These are phyloP conservation scores for Onthophagus sagittarius DNA, from an alignment of 2,888 invertebrate species.

Conservation along the genomic window DNA sequence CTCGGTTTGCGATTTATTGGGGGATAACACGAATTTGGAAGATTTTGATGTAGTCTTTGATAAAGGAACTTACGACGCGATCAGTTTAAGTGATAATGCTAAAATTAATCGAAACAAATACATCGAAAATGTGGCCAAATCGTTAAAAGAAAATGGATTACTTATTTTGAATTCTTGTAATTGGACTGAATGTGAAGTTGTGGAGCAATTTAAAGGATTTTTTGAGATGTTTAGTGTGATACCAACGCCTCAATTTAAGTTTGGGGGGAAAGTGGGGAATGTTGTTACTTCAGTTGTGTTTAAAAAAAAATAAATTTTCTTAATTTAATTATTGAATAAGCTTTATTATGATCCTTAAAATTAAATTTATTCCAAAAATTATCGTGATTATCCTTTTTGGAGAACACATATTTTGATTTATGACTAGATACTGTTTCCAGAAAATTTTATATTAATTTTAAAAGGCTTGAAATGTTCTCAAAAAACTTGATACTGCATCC, in stretches of 20 bases:
- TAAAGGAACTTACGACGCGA: constrained; percentile 90
- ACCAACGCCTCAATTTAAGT: constrained; percentile 81
- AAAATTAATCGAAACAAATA: constrained; percentile 63
- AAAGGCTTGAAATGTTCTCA: too few species aligned
- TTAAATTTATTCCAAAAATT: background rate
- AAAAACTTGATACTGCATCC: too few species aligned
- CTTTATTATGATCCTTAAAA: constrained; percentile 14
- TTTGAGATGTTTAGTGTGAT: constrained; percentile 63
- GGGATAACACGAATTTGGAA: constrained; percentile 37
- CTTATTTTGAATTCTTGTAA: constrained; percentile 93
- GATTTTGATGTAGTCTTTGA: constrained; percentile 63
- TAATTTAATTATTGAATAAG: background rate
- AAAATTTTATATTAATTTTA: too few species aligned
- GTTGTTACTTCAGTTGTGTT: constrained; percentile 74
- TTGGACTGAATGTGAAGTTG: constrained; percentile 85
- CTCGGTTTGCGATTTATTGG: constrained; percentile 43
- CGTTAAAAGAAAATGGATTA: constrained; percentile 61
- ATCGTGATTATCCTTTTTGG: too few species aligned
- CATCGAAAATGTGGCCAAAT: constrained; percentile 58
- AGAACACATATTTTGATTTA: too few species aligned
- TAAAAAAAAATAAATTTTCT: background rate
- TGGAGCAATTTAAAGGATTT: constrained; percentile 63
- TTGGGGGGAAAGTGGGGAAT: constrained; percentile 85
- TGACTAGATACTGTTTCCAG: too few species aligned
- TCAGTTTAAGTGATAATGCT: constrained; percentile 74